Percentiles rank a stretch among this genome's conserved stretches.
These are phyloP conservation scores for Hofmannophila pseudospretella DNA, from an alignment of 2,888 invertebrate genomes.

Conservation along the genomic window DNA sequence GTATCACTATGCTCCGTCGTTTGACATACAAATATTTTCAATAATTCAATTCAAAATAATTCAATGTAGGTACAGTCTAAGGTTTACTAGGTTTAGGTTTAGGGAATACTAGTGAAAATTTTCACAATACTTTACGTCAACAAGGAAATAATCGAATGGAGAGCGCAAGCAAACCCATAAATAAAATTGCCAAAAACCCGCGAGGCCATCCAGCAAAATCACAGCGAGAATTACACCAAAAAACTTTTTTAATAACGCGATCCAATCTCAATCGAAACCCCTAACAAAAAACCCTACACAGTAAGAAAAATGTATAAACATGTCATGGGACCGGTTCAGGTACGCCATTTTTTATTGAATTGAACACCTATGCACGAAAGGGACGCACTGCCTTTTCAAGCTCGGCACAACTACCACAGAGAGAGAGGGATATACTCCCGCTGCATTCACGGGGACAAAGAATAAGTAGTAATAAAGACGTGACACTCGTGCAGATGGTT, in stretches of 20 bases:
- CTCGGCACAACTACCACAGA: constrained; percentile 37
- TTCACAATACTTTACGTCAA: constrained; percentile 5
- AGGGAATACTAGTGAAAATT: no score
- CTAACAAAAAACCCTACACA: constrained; percentile 61
- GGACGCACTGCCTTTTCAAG: constrained; percentile 55
- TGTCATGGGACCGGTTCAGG: constrained; percentile 71
- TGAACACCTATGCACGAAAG: constrained; percentile 67
- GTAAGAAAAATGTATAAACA: constrained; percentile 75
- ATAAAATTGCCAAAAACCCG: constrained; percentile 46
- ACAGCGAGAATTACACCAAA: constrained; percentile 53
- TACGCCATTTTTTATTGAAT: constrained; percentile 75
- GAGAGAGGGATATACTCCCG: constrained; percentile 38
- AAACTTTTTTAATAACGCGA: constrained; percentile 75
- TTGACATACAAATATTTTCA: no score
- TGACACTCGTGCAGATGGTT: constrained; percentile 75
- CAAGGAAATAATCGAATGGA: constrained; percentile 19
- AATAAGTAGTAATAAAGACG: constrained; percentile 76
- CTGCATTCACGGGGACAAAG: constrained; percentile 70
- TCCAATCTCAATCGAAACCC: constrained; percentile 71
- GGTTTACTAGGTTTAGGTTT: no score
- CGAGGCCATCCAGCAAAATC: constrained; percentile 46
- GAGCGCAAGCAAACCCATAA: constrained; percentile 31
- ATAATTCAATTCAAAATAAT: no score
- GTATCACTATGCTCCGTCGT: no score
- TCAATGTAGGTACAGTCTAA: no score